phyloP scores from a whole-genome alignment of 2,797 vertebrate genomes.

The Enteromius thamalakanensis region DNA sequence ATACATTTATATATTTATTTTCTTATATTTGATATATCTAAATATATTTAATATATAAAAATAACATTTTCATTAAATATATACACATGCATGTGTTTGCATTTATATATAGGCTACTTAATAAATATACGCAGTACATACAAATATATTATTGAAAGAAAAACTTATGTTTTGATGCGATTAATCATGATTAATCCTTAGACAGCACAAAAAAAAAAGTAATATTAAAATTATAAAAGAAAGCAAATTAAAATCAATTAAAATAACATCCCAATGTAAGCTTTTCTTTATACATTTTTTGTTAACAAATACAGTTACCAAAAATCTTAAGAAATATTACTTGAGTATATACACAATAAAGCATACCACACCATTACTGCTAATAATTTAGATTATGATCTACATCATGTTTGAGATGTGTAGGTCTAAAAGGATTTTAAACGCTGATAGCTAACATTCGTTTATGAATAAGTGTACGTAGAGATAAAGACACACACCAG shows the following conservation, averaged over 20 bases:
- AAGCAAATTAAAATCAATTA: neutral
- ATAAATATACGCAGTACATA: too few relatives aligned
- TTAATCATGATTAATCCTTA: too few relatives aligned
- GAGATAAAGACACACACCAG: slow-evolving; percentile 79
- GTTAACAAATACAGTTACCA: neutral
- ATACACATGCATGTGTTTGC: too few relatives aligned
- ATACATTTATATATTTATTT: too few relatives aligned
- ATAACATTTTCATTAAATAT: too few relatives aligned
- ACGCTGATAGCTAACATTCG: neutral
- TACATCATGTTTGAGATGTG: neutral
- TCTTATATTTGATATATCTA: too few relatives aligned
- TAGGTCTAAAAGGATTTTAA: neutral
- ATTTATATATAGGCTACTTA: too few relatives aligned
- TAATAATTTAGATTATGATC: neutral
- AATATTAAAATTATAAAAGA: too few relatives aligned
- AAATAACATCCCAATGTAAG: neutral
- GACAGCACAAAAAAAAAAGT: too few relatives aligned
- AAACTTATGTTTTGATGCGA: too few relatives aligned
- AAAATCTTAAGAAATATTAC: neutral
- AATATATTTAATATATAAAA: too few relatives aligned
- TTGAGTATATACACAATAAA: neutral
- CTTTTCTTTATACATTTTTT: neutral
- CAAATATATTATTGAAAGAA: too few relatives aligned
- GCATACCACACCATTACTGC: neutral
- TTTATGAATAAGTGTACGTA: neutral